A percentile compares a stretch with the other conserved stretches of the same genome.
These are phyloP conservation scores for Crypturellus undulatus DNA, from an alignment of 2,113 vertebrate genomes.

Conservation along the genomic window DNA sequence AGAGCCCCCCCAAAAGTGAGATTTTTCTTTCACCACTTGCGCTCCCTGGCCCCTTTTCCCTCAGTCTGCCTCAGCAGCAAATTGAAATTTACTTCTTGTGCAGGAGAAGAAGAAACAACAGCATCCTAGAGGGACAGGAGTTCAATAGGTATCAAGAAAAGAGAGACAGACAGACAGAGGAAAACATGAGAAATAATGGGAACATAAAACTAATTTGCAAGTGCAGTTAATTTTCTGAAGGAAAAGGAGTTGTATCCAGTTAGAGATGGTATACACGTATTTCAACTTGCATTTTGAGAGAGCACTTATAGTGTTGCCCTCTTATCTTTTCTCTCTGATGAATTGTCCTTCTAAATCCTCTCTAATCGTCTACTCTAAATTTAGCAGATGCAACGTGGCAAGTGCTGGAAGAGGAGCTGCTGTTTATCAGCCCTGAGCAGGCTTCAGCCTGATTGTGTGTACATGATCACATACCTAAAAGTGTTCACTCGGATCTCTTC, in stretches of 20 bases:
- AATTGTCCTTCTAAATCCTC: background rate
- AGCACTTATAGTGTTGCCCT: background rate
- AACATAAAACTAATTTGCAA: background rate
- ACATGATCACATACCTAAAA: background rate
- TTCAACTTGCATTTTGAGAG: background rate
- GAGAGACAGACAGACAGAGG: background rate
- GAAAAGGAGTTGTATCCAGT: background rate
- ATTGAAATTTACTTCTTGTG: background rate
- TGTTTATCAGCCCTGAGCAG: background rate
- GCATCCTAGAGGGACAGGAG: background rate
- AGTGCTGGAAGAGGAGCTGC: background rate
- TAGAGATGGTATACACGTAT: background rate
- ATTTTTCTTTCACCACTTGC: background rate
- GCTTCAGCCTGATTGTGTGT: background rate
- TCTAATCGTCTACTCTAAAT: background rate
- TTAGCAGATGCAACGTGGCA: background rate
- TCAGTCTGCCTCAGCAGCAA: background rate
- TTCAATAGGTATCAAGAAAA: background rate
- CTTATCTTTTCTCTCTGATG: background rate
- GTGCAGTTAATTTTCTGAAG: background rate
- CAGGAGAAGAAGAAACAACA: background rate
- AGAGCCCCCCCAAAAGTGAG: background rate
- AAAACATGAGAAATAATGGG: background rate
- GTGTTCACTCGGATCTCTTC: background rate
- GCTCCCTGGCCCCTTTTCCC: background rate